These are phyloP conservation scores for Agapornis canus DNA, from an alignment of 2,797 vertebrate genomes.

Conservation along the genomic window DNA sequence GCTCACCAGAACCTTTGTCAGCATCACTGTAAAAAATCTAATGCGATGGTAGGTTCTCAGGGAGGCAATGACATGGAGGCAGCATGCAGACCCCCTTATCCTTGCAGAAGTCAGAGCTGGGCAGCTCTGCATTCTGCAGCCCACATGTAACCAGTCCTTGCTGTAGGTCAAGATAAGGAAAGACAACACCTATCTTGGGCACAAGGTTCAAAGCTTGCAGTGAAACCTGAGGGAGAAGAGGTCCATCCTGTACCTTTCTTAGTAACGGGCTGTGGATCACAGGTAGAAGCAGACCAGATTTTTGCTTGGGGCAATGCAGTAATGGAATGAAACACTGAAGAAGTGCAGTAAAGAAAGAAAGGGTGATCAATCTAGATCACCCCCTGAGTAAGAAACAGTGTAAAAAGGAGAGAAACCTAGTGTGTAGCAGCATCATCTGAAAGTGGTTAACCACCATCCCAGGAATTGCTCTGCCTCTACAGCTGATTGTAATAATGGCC, in stretches of 20 bases:
- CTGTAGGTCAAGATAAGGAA: neutral
- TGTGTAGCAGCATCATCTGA: neutral
- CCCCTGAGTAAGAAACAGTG: neutral
- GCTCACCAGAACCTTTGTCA: neutral
- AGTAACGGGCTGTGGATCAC: neutral
- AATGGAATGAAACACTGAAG: neutral
- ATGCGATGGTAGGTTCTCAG: neutral
- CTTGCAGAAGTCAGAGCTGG: neutral
- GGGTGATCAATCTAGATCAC: neutral
- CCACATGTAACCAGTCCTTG: fast-evolving
- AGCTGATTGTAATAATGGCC: neutral
- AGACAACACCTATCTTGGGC: neutral
- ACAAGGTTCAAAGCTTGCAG: neutral
- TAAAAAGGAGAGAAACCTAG: conserved; percentile 1
- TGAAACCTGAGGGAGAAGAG: neutral
- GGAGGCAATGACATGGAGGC: fast-evolving
- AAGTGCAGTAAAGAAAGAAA: neutral
- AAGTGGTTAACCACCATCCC: neutral
- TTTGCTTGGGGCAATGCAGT: neutral
- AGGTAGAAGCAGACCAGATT: neutral
- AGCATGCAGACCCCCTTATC: fast-evolving
- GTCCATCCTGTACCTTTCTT: neutral
- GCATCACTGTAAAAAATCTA: neutral
- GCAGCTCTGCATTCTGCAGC: neutral
- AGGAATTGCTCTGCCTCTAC: neutral